Base-by-base conservation (phyloP, 2,113 vertebrate species). In the Motacilla alba region DNA sequence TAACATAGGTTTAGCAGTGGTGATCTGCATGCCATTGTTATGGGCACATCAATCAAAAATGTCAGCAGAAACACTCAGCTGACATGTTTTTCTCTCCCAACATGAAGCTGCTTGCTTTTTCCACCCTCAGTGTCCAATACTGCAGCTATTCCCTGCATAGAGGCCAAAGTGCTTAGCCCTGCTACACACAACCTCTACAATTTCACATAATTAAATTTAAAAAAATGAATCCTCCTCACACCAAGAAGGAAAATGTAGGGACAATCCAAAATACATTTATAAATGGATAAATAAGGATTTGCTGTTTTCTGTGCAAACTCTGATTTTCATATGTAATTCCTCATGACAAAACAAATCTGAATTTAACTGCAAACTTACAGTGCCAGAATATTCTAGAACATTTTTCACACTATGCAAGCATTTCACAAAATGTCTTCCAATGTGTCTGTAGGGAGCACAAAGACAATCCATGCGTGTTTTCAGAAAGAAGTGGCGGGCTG, bases 331-430 rank as follows among this genome's bases (percentile, higher is more conserved):
- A 67, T 10, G 23, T n/a, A 77, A 85, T 63, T 66, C 20, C 79
- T 58, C 6, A 39, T 35, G 28, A 67, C 91, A 86, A 88, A 30
- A 15, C 52, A 90, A 74, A 67, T 53, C 28, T 85, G 68, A 92
- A 67, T 68, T 77, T 83, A 93, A 55, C 23, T 70, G 77, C 44
- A 56, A 37, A 69, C 41, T 49, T 53, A 39, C 33, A 75, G 24
- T 26, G 13, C 41, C 53, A 62, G 67, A 86, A 13, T 33, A 60
- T 43, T 62, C 33, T 9, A 55, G 33, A 62, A 39, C 30, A 37
- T 46, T 80, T 79, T 52, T 60, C 43, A 11, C 1, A 0, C 37
- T 68, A 15, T 6, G 21, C 0, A 0, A 33, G 22, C 33, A 17
- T 52, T 60, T 81, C 72, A 56, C 23, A 30, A 13, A 59, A 37